Conservation (phyloP, 1,140 invertebrate species). For the Calosoma granatense region DNA sequence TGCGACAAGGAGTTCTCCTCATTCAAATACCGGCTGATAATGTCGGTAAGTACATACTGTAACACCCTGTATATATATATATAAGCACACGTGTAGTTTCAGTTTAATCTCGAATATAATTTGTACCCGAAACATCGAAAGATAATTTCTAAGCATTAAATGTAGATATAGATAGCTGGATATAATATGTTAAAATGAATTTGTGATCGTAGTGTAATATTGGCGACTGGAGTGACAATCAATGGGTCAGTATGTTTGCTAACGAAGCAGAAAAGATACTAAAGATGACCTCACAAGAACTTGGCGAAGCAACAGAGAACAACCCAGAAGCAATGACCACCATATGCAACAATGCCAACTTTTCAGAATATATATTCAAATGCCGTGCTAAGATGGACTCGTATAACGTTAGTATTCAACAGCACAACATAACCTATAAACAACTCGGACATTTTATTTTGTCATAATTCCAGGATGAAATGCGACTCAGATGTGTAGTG, state of each 20-base stretch:
- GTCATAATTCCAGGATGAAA: slow-evolving; percentile 70
- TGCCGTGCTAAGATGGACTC: slow-evolving; percentile 79
- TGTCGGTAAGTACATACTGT: slow-evolving; percentile 67
- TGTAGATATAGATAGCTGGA: slow-evolving; percentile 16
- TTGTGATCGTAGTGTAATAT: slow-evolving; percentile 52
- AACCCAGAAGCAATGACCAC: slow-evolving; percentile 47
- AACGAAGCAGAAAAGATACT: slow-evolving; percentile 76
- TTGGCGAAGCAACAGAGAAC: slow-evolving; percentile 57
- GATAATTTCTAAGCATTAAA: too few relatives aligned
- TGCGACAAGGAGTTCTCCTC: slow-evolving; percentile 75
- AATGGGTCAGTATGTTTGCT: slow-evolving; percentile 86
- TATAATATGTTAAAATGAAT: slow-evolving; percentile 22
- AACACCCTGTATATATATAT: background rate
- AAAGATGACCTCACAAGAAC: slow-evolving; percentile 62
- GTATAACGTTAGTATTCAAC: slow-evolving; percentile 62
- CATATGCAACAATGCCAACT: slow-evolving; percentile 62
- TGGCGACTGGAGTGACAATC: slow-evolving; percentile 67
- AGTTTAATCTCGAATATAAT: slow-evolving; percentile 10
- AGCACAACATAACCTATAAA: slow-evolving; percentile 12
- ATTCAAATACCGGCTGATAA: slow-evolving; percentile 77
- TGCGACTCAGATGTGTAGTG: slow-evolving; percentile 63
- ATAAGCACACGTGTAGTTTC: background rate
- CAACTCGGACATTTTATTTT: slow-evolving; percentile 17
- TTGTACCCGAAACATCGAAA: slow-evolving; percentile 11
- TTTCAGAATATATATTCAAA: slow-evolving; percentile 72